Conservation (phyloP, 2,113 vertebrate genomes). For the Lynx canadensis region DNA sequence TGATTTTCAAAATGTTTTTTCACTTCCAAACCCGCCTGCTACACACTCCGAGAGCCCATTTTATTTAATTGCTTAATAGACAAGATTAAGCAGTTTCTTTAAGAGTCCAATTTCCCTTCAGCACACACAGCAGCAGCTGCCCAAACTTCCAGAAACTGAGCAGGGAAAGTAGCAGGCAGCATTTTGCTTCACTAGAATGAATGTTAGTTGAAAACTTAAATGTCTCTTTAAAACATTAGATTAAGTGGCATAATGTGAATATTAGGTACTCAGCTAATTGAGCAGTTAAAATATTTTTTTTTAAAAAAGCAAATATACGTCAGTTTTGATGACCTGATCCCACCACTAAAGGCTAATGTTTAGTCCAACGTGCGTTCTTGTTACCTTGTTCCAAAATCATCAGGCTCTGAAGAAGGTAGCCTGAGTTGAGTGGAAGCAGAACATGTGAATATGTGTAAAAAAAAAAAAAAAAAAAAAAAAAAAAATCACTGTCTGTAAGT, state of each 20-base stretch:
- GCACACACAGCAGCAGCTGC: slow-evolving; percentile 64
- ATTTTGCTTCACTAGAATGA: slow-evolving; percentile 61
- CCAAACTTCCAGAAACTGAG: slow-evolving; percentile 63
- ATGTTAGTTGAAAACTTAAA: slow-evolving; percentile 70
- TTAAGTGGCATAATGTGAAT: not conserved
- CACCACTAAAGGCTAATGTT: not conserved
- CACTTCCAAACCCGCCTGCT: slow-evolving; percentile 58
- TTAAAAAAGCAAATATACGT: not conserved
- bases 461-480: too few relatives aligned
- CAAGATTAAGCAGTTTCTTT: slow-evolving; percentile 69
- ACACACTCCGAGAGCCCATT: slow-evolving; percentile 37
- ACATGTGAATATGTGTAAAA: not conserved
- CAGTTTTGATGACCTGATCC: not conserved
- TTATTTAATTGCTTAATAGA: slow-evolving; percentile 73
- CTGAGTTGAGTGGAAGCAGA: not conserved
- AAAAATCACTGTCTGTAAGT: not conserved
- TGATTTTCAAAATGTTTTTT: slow-evolving; percentile 36
- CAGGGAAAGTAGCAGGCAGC: slow-evolving; percentile 46
- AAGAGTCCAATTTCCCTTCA: slow-evolving; percentile 77
- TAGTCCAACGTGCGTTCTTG: not conserved
- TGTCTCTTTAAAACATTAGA: slow-evolving; percentile 53
- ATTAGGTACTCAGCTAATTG: not conserved
- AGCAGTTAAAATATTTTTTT: not conserved
- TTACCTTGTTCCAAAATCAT: not conserved
- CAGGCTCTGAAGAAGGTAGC: not conserved